Evolutionary conservation across 2,888 invertebrate genomes (phyloP), one percentile per base, ranked within the genome.

Genomic region (Meiosimyza platycephala): DNA sequence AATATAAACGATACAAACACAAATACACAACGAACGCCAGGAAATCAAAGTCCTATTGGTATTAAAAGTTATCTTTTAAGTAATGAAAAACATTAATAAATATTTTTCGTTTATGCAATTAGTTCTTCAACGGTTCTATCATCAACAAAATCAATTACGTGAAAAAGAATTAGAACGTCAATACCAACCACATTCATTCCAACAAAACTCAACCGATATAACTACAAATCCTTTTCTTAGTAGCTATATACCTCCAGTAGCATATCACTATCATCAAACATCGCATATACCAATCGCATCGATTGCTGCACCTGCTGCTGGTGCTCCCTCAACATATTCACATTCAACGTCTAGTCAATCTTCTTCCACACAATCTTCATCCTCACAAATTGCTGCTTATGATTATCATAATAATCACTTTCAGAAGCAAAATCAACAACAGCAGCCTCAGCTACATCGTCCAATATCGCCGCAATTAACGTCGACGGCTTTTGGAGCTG

Each of bases 41-140:
- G 93, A 76, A 93, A 93, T 88, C 93, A 93, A 71, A 93, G 93
- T 87, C 93, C 93, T 52, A 92, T 94, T 84, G 87, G 87, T 87
- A 76, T 76, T 64, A 72, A 5, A 47, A 28, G 48, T 15, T 11
- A 12, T 28, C 16, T 2, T 59, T 47, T 51, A 6, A 40, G 13
- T 50, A 6, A 12, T 16, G 7, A 2, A n/a, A 15, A 59, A 6
- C n/a, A 22, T 59, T 59, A 6, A 15, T 63, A 28, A 33, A 50
- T 12, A 33, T 62, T 12, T 51, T 16, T 60, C 48, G 12, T 6
- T 22, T 22, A 28, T 70, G 11, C 16, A 70, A 9, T 9, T 7
- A 40, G 92, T 94, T 74, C 88, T 93, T 78, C 93, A 93, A 84
- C 89, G 93, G 84, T 94, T 93, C 84, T 92, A 92, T 83, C 93